These are phyloP conservation scores for Drosophila serrata DNA, from an alignment of 1,140 invertebrate genomes.

Conservation along the genomic window DNA sequence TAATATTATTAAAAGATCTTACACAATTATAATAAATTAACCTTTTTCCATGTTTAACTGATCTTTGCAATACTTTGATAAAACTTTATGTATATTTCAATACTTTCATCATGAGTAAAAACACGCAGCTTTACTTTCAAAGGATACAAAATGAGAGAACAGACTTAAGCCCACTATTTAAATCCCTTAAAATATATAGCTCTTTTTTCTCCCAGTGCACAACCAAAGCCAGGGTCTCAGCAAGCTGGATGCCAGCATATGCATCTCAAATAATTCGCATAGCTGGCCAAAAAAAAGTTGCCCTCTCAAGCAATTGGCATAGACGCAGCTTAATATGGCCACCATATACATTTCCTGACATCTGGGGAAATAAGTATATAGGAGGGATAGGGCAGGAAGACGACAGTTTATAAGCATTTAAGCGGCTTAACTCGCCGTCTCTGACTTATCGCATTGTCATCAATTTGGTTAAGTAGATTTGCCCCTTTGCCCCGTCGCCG, in stretches of 20 bases:
- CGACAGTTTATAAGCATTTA: constrained; percentile 76
- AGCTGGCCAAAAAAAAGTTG: constrained; percentile 59
- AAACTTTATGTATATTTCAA: no score
- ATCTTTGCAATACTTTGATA: neutral
- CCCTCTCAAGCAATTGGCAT: constrained; percentile 49
- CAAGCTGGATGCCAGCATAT: constrained; percentile 47
- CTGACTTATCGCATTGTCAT: constrained; percentile 79
- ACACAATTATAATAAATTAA: neutral
- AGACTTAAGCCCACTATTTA: neutral
- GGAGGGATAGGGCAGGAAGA: neutral
- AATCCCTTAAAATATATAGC: neutral
- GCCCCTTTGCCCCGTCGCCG: constrained; percentile 15
- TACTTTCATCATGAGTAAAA: no score
- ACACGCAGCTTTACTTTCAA: neutral
- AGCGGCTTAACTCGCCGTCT: constrained; percentile 71
- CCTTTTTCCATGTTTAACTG: fast-evolving
- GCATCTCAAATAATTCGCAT: constrained; percentile 64
- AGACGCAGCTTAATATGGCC: constrained; percentile 44
- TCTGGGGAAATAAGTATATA: neutral
- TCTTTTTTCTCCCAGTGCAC: neutral
- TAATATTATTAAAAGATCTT: neutral
- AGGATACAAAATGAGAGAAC: neutral
- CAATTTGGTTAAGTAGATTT: constrained; percentile 79
- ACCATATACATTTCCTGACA: constrained; percentile 16
- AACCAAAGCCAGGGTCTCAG: constrained; percentile 1